Evolutionary conservation across 2,797 vertebrate genomes (phyloP).

Genomic region (Poecilia velifera): DNA sequence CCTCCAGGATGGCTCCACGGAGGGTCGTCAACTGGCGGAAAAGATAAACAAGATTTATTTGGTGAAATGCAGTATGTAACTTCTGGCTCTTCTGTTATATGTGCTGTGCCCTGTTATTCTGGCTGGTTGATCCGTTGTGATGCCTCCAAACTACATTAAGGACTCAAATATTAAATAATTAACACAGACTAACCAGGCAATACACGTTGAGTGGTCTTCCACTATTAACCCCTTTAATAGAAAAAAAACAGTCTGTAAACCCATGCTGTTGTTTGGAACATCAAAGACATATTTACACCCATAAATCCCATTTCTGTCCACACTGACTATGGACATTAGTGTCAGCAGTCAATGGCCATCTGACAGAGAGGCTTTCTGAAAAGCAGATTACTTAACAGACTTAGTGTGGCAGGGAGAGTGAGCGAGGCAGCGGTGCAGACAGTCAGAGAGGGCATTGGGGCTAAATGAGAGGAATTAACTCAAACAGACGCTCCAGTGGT

Average conservation of each 20-base stretch:
- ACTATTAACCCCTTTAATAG: slow-evolving; percentile 51
- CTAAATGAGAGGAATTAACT: slow-evolving; percentile 58
- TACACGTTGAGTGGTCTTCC: slow-evolving; percentile 62
- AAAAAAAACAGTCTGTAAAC: slow-evolving; percentile 28
- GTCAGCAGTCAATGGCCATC: slow-evolving; percentile 42
- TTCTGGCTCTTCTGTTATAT: background rate
- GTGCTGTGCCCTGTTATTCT: slow-evolving; percentile 30
- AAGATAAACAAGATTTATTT: slow-evolving; percentile 25
- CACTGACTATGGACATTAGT: slow-evolving; percentile 19
- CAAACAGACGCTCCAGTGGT: slow-evolving; percentile 60
- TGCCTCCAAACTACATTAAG: slow-evolving; percentile 37
- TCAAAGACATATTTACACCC: slow-evolving; percentile 43
- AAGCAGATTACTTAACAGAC: slow-evolving; percentile 62
- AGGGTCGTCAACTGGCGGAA: slow-evolving; percentile 89
- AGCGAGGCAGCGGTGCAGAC: slow-evolving; percentile 10
- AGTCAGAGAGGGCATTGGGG: slow-evolving; percentile 27
- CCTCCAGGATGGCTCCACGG: slow-evolving; percentile 93
- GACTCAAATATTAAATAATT: slow-evolving; percentile 67
- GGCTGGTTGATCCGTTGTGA: slow-evolving; percentile 43
- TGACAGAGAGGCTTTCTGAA: slow-evolving; percentile 47
- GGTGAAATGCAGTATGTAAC: slow-evolving; percentile 3
- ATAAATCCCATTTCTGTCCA: slow-evolving; percentile 48
- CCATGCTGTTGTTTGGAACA: slow-evolving; percentile 43
- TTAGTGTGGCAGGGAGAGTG: slow-evolving; percentile 18
- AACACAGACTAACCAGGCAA: slow-evolving; percentile 47